phyloP scores from a whole-genome alignment of 2,797 vertebrate genomes.

The Pelodytes ibericus region DNA sequence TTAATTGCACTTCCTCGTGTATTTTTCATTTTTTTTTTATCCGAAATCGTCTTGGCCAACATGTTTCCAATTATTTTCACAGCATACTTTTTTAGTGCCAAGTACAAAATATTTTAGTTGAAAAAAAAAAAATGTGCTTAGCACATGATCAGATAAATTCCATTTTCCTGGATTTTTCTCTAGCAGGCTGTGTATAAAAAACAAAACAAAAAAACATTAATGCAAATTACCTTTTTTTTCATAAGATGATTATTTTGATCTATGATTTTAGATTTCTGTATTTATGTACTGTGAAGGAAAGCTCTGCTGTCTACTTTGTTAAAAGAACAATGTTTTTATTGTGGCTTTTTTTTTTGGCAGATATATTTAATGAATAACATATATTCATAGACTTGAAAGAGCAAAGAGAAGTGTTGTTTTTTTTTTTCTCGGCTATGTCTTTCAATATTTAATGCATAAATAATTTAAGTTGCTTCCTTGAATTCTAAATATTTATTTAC shows the following conservation, averaged over 20 bases:
- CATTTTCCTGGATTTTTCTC: not conserved
- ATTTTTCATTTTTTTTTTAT: no score
- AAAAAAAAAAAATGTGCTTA: no score
- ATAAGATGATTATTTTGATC: constrained; percentile 10
- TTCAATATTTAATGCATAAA: constrained; percentile 65
- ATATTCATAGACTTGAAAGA: constrained; percentile 61
- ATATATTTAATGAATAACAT: constrained; percentile 58
- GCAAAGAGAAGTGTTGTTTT: constrained; percentile 65
- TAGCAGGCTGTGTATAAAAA: not conserved
- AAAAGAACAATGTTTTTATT: constrained; percentile 2
- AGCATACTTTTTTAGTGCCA: no score
- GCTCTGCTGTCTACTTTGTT: constrained; percentile 23
- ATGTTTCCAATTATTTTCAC: no score
- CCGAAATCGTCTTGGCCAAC: no score
- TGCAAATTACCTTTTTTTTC: constrained; percentile 9
- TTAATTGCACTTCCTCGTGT: no score
- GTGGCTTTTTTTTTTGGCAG: constrained; percentile 26
- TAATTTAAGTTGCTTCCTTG: constrained; percentile 67
- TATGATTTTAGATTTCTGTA: constrained; percentile 4
- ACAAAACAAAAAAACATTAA: no score
- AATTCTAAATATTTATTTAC: constrained; percentile 66
- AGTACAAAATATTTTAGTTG: no score
- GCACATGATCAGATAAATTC: not conserved
- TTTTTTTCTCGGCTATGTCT: constrained; percentile 60
- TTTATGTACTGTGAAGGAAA: constrained; percentile 3